Percentiles rank a stretch among this genome's conserved stretches.
phyloP scores from a whole-genome alignment of 2,888 invertebrate species.

The Fragum fragum region DNA sequence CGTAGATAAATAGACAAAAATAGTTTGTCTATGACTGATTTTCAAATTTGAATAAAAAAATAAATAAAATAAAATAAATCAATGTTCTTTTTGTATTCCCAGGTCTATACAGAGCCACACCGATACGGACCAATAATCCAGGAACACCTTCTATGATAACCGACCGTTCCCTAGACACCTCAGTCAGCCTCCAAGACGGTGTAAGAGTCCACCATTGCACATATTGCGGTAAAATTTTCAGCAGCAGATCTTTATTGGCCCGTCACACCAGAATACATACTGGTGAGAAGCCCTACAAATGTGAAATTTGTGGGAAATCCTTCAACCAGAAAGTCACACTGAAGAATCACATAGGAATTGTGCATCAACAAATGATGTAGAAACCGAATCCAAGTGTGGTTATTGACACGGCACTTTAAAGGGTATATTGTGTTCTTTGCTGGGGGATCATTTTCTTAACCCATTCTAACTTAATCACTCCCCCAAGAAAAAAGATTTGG shows the following conservation, averaged over 20 bases:
- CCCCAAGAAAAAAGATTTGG: no score
- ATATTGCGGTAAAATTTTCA: conserved; percentile 37
- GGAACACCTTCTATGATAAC: not conserved
- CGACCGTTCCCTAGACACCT: not conserved
- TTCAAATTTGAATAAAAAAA: no score
- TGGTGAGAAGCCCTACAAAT: conserved; percentile 47
- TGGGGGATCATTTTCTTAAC: no score
- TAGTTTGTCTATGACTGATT: no score
- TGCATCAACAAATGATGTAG: conserved; percentile 7
- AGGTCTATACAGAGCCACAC: not conserved
- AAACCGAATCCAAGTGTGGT: no score
- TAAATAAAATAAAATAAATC: no score
- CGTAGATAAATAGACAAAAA: no score
- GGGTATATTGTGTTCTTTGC: no score
- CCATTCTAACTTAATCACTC: no score
- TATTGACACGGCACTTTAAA: no score
- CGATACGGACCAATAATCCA: no score
- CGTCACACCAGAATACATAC: conserved; percentile 52
- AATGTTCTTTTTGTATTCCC: not conserved
- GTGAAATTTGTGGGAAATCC: conserved; percentile 30
- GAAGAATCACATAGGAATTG: conserved; percentile 15
- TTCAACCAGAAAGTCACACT: conserved; percentile 43
- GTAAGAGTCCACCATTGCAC: conserved; percentile 39
- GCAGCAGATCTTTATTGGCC: conserved; percentile 33
- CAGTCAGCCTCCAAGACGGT: no score